Conservation (phyloP, 2,888 invertebrate species). For the Opisthograptis luteolata region DNA sequence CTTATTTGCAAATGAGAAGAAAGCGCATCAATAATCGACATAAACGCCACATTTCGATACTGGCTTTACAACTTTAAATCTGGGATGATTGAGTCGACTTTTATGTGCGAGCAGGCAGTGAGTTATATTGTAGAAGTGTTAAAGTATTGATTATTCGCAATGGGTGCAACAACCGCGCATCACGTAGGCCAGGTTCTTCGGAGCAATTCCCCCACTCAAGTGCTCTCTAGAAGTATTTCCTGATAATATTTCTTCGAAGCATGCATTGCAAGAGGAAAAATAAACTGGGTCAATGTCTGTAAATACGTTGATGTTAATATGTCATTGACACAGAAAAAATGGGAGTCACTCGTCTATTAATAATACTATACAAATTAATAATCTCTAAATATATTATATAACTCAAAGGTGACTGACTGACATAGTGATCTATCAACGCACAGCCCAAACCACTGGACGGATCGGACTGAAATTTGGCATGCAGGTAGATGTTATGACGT, state of each 20-base stretch:
- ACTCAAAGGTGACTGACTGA: no score
- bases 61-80: neutral
- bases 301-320: no score
- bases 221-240: slow-evolving; percentile 5
- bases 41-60: neutral
- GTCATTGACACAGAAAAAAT: no score
- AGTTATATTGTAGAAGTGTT: slow-evolving; percentile 13
- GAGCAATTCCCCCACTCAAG: slow-evolving; percentile 8
- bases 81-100: slow-evolving; percentile 4
- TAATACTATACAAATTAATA: no score
- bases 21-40: neutral
- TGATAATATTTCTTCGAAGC: slow-evolving; percentile 10
- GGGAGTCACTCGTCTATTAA: neutral
- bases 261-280: neutral
- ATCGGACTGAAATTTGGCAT: no score
- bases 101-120: neutral
- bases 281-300: neutral
- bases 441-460: no score
- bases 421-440: no score
- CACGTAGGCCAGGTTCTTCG: slow-evolving; percentile 31
- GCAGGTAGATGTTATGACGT: no score
- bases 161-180: slow-evolving; percentile 34
- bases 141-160: slow-evolving; percentile 29
- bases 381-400: no score
- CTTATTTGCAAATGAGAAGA: slow-evolving; percentile 34